Conservation (phyloP, 2,113 vertebrate genomes). For the Clinocottus analis region DNA sequence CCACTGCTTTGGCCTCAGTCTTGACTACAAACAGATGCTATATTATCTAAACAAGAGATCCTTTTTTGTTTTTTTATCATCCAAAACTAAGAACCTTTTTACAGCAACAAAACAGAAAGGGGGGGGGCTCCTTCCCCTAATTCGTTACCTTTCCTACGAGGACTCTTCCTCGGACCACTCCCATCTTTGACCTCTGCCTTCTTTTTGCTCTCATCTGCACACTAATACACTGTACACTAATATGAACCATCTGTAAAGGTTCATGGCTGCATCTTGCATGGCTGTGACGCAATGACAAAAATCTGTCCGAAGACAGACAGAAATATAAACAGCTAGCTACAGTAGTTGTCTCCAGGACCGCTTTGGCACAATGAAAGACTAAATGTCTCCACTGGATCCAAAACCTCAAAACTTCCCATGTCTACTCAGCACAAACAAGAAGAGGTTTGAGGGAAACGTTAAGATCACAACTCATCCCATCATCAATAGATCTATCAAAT, state of each 20-base stretch:
- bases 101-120: no score
- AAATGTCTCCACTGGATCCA: background rate
- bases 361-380: background rate
- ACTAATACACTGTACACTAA: no score
- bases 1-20: background rate
- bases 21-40: no score
- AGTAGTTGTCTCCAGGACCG: background rate
- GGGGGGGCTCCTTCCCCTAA: no score
- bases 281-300: background rate
- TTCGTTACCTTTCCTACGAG: no score
- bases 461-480: background rate
- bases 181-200: background rate
- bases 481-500: background rate
- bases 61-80: no score
- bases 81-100: no score
- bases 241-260: background rate
- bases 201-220: background rate
- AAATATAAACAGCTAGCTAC: background rate
- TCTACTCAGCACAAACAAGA: background rate
- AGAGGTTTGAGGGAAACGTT: no score
- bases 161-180: no score
- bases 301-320: background rate
- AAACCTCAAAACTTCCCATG: background rate
- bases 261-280: background rate
- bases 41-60: no score